phyloP scores from a whole-genome alignment of 2,888 invertebrate species.

The Aspidiotus destructor region DNA sequence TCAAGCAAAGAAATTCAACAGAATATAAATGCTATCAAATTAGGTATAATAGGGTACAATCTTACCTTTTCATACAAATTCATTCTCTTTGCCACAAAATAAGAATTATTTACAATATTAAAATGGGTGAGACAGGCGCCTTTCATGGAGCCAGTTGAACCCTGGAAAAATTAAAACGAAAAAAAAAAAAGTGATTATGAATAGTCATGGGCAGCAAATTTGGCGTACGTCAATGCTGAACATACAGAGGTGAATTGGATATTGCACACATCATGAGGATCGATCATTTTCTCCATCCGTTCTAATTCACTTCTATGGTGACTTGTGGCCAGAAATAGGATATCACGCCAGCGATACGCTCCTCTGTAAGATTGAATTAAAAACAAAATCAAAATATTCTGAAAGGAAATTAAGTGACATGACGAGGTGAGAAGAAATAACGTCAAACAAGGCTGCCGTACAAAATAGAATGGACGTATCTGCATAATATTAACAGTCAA shows the following conservation, averaged over 20 bases:
- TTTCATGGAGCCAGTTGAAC: constrained; percentile 72
- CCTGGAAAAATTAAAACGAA: constrained; percentile 42
- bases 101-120: constrained; percentile 65
- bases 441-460: too few species aligned
- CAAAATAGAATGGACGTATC: too few species aligned
- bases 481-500: too few species aligned
- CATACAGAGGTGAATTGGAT: constrained; percentile 70
- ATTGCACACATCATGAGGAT: constrained; percentile 59
- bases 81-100: constrained; percentile 49
- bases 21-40: background rate
- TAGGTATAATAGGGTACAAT: background rate
- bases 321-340: constrained; percentile 24
- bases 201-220: background rate
- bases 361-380: constrained; percentile 29
- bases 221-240: background rate
- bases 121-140: constrained; percentile 62
- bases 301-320: constrained; percentile 28
- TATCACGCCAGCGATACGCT: constrained; percentile 34
- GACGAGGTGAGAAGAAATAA: too few species aligned
- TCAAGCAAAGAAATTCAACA: background rate
- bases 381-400: background rate
- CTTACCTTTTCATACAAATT: constrained; percentile 32
- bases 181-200: background rate
- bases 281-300: constrained; percentile 41
- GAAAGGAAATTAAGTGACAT: constrained; percentile 34